Conservation (phyloP, 2,797 vertebrate species). For the Cryptoblepharus egeriae region DNA sequence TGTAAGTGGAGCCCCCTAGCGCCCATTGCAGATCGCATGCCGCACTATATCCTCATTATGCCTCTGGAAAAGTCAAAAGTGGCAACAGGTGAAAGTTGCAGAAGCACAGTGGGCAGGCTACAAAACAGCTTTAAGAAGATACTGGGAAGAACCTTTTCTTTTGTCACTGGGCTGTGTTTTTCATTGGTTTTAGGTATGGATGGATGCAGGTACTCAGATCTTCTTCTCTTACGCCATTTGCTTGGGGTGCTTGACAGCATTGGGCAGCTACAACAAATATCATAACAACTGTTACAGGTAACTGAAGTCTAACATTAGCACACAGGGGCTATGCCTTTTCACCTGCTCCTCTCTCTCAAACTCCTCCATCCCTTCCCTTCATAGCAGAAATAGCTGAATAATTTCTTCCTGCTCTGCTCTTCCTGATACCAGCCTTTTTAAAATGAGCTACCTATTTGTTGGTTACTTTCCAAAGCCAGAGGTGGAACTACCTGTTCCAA, state of each 20-base stretch:
- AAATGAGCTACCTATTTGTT: neutral
- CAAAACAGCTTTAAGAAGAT: neutral
- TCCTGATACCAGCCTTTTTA: neutral
- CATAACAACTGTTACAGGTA: conserved; percentile 97
- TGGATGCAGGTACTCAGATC: conserved; percentile 98
- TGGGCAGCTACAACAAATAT: conserved; percentile 95
- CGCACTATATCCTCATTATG: no score
- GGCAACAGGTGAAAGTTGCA: no score
- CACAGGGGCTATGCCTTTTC: neutral
- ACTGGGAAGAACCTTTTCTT: neutral
- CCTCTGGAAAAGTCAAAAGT: no score
- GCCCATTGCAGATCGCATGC: no score
- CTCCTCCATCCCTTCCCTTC: neutral
- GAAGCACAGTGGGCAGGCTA: no score
- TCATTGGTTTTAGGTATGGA: conserved; percentile 87
- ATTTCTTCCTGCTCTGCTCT: neutral
- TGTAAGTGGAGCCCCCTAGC: no score
- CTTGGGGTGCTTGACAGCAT: conserved; percentile 88
- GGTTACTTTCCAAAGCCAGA: neutral
- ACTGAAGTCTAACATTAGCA: conserved; percentile 22
- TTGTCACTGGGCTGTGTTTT: conserved; percentile 54
- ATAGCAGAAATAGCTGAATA: neutral
- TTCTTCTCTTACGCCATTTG: conserved; percentile 97
- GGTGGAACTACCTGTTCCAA: neutral
- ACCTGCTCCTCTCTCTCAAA: neutral